Evolutionary conservation across 2,888 invertebrate species (phyloP).

Genomic region (Gandaritis pyraliata): DNA sequence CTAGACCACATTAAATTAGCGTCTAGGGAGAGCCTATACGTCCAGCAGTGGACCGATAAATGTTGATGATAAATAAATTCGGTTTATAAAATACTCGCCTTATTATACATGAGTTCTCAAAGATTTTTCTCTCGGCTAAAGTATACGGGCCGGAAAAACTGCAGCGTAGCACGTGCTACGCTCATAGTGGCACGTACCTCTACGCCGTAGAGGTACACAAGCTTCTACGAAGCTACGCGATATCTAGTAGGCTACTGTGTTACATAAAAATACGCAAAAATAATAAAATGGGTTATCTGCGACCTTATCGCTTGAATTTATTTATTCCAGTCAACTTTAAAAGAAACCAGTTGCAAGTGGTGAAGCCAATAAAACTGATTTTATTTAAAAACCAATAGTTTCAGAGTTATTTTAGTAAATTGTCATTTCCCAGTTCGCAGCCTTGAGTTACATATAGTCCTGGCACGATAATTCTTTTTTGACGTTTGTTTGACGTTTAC

Average conservation of each 20-base stretch:
- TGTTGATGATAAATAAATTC: too few relatives aligned
- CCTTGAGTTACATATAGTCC: constrained; percentile 32
- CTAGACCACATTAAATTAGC: too few relatives aligned
- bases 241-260: not conserved
- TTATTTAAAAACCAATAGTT: constrained; percentile 32
- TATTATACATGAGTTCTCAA: too few relatives aligned
- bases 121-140: too few relatives aligned
- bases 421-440: constrained; percentile 52
- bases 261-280: not conserved
- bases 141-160: not conserved
- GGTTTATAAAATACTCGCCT: too few relatives aligned
- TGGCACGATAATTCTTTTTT: constrained; percentile 1
- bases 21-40: too few relatives aligned
- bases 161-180: constrained; percentile 4
- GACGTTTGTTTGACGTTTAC: constrained; percentile 5
- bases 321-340: not conserved
- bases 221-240: not conserved
- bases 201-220: constrained; percentile 1
- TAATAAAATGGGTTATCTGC: not conserved
- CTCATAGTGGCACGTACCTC: constrained; percentile 1
- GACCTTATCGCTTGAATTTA: not conserved
- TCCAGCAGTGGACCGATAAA: too few relatives aligned
- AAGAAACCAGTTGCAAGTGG: not conserved
- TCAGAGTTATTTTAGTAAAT: constrained; percentile 45
- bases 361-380: not conserved